These are phyloP conservation scores for Rhadinocentrus ornatus DNA, from an alignment of 2,797 vertebrate species.

Conservation along the genomic window DNA sequence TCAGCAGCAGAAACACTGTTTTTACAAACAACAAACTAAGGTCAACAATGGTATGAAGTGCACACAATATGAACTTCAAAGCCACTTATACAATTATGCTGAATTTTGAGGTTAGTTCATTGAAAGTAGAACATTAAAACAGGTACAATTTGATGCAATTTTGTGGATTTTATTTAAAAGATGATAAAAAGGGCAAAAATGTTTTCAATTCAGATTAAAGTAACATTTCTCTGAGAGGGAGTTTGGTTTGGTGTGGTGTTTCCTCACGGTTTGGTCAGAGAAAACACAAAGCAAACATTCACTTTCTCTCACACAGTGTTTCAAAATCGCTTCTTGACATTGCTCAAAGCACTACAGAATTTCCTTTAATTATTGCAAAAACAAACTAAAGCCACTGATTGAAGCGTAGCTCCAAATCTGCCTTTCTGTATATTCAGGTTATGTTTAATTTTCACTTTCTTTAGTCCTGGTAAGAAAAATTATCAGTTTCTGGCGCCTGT, in stretches of 20 bases:
- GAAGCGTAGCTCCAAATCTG: background rate
- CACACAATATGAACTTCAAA: background rate
- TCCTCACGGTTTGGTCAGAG: background rate
- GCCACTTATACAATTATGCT: background rate
- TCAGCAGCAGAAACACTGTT: slow-evolving; percentile 37
- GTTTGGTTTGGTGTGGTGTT: no score
- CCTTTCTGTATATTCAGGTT: background rate
- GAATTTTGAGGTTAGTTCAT: background rate
- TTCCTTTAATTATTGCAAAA: background rate
- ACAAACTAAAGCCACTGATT: background rate
- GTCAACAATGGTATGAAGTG: background rate
- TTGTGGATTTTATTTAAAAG: background rate
- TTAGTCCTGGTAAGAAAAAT: background rate
- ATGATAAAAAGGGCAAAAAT: background rate
- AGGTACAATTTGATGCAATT: background rate
- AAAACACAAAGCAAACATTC: background rate
- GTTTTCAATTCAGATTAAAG: background rate
- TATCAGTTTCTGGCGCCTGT: background rate
- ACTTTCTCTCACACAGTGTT: background rate
- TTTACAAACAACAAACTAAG: slow-evolving; percentile 28
- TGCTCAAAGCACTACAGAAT: background rate
- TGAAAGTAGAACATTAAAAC: background rate
- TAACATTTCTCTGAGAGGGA: background rate
- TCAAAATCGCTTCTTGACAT: background rate
- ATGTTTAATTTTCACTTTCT: background rate